Base-by-base conservation (phyloP, 2,113 vertebrate species). In the Burhinus bistriatus region DNA sequence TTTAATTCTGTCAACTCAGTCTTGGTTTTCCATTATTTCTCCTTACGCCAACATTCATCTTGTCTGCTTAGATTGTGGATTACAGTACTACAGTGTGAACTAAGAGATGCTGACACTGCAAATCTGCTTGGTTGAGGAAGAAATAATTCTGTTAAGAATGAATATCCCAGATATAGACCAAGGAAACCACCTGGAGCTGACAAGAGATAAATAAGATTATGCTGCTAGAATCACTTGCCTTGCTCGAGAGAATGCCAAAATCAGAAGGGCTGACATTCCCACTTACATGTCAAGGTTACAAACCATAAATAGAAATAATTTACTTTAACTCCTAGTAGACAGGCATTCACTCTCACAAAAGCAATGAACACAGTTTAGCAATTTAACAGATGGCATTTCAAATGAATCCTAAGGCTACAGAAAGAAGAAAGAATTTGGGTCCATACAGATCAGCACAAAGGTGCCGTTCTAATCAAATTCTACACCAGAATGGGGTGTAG, bases 91-190 rank as follows among this genome's bases (percentile, higher is more conserved):
- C 42, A 64, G 4, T 57, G n/a, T 68, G 76, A 95, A 92, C 44
- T 59, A 66, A 13, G n/a, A 94, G 76, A 72, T 96, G 93, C 94
- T 97, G 93, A 93, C 58, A 51, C 64, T 62, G 87, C 96, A 96
- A n/a, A 93, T 93, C 72, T 85, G 42, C 78, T 69, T 58, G 55
- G 62, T 52, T 88, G 83, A 90, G 44, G 80, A 76, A 29, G 80
- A 96, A 97, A 90, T 52, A 88, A 92, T 94, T 97, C 93, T 45
- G 79, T 89, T 87, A 72, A 93, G 90, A 96, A 97, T 89, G 9
- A 97, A 97, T 95, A 95, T 83, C 76, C 34, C 89, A 81, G 54
- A 64, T 78, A 95, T 12, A 77, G 80, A 92, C 66, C 55, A 87
- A 93, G 83, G 86, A 94, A 95, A 86, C 59, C 90, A 94, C 75